Evolutionary conservation across 1,140 invertebrate genomes (phyloP), one percentile per base, ranked within the genome.

Genomic region (Hyphantria cunea): DNA sequence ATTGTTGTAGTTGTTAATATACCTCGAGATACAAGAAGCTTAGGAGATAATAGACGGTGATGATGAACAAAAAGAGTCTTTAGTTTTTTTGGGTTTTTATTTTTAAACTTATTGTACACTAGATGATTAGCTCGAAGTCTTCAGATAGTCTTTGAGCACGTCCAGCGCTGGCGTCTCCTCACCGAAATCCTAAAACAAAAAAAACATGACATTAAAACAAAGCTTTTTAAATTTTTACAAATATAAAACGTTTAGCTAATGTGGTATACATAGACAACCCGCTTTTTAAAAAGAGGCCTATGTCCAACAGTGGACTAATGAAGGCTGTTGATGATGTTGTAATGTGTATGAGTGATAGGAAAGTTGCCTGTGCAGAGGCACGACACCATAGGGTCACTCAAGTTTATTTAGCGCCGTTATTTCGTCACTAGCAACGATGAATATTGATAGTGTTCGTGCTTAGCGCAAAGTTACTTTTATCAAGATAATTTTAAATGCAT

Each of bases 121-220:
- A 88, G 88, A 76, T 68, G 68, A 79, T 90, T 92, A 92, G 70
- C 88, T 91, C 59, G 90, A 91, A 58, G 86, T 82, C 76, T 92
- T 97, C 74, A 99, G 93, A 90, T 98, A 98, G 83, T 98, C 96
- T 91, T 96, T 97, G 68, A 99, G 92, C 70, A 98, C 95, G 92
- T 98, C 97, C 82, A 97, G 93, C 44, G 97, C 97, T 78, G 96
- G 96, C 45, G 97, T 97, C 86, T 99, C 98, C 89, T 98, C 97
- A 76, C 98, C 98, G 87, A 96, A 99, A 91, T 99, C 97, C 96
- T 97, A 90, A 56, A 94, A 90, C 55, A 65, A 75, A 6, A 2
- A 15, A 13, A 32, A n/a, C 6, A 34, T 10, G n/a, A 34, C 33
- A 34, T 34, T 34, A 34, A 9, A 5, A 34, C 5, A 34, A 5